Percentiles rank a stretch among this genome's conserved stretches.
These are phyloP conservation scores for Corythoichthys intestinalis DNA, from an alignment of 2,113 vertebrate genomes.

Conservation along the genomic window DNA sequence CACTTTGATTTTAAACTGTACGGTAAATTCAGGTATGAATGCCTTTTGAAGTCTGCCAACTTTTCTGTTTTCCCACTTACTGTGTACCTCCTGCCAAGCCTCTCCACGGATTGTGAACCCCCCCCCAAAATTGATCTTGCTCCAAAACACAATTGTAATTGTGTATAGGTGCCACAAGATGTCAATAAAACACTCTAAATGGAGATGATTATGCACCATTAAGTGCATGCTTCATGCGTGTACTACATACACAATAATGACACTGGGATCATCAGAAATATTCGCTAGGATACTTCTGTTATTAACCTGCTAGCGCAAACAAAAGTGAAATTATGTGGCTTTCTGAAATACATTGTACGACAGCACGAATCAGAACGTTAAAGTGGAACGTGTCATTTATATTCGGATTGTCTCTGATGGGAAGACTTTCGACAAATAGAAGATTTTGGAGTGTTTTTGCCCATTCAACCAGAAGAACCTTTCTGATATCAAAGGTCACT, in stretches of 20 bases:
- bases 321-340: neutral
- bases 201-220: no score
- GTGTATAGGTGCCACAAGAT: neutral
- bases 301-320: no score
- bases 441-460: neutral
- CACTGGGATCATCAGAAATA: no score
- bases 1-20: constrained; percentile 9
- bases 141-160: neutral
- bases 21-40: neutral
- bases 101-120: neutral
- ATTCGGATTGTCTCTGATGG: neutral
- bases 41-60: neutral
- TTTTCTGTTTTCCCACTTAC: neutral
- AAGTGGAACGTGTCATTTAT: neutral
- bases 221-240: no score
- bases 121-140: neutral
- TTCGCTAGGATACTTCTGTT: no score
- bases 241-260: no score
- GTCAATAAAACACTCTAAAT: neutral
- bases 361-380: neutral
- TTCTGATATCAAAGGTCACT: neutral
- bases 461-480: neutral
- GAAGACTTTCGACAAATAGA: neutral
- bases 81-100: neutral
- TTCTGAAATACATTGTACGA: neutral